Evolutionary conservation across 2,888 invertebrate species (phyloP).

Genomic region (Mesoligia furuncula): DNA sequence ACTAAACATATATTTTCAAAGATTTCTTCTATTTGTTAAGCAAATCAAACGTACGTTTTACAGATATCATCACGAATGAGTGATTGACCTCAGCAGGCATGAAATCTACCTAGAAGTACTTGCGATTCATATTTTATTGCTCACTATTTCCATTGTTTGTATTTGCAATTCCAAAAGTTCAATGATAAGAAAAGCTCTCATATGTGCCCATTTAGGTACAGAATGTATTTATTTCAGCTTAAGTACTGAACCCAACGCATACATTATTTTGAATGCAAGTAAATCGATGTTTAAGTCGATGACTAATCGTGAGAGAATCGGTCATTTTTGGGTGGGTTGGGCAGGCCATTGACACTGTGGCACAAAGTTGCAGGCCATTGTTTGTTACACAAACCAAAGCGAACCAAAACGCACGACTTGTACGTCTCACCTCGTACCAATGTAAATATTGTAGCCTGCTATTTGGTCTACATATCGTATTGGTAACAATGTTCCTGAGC

Average conservation of each 20-base stretch:
- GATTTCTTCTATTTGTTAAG: constrained; percentile 67
- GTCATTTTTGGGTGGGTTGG: constrained; percentile 73
- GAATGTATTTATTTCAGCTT: constrained; percentile 4
- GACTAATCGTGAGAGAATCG: constrained; percentile 74
- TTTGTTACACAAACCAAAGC: constrained; percentile 64
- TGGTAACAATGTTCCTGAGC: constrained; percentile 60
- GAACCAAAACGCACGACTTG: constrained; percentile 42
- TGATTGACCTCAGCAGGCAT: constrained; percentile 60
- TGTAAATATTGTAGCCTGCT: constrained; percentile 56
- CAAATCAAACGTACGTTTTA: constrained; percentile 63
- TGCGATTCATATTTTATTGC: constrained; percentile 36
- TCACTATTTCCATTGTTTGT: constrained; percentile 36
- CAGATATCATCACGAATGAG: constrained; percentile 62
- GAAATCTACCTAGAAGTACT: constrained; percentile 31
- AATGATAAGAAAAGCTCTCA: constrained; percentile 4
- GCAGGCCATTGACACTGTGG: constrained; percentile 78
- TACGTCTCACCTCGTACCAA: constrained; percentile 42
- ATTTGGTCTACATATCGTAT: constrained; percentile 58
- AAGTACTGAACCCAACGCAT: constrained; percentile 23
- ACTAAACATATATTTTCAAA: constrained; percentile 65
- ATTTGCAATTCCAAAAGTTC: neutral
- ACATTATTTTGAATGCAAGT: constrained; percentile 64
- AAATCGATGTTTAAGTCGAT: constrained; percentile 68
- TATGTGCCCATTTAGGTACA: constrained; percentile 15
- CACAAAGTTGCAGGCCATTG: constrained; percentile 67